Percentiles rank a stretch among this genome's conserved stretches.
Conservation (phyloP, 2,888 invertebrate genomes). For the Lucinisca nassula region DNA sequence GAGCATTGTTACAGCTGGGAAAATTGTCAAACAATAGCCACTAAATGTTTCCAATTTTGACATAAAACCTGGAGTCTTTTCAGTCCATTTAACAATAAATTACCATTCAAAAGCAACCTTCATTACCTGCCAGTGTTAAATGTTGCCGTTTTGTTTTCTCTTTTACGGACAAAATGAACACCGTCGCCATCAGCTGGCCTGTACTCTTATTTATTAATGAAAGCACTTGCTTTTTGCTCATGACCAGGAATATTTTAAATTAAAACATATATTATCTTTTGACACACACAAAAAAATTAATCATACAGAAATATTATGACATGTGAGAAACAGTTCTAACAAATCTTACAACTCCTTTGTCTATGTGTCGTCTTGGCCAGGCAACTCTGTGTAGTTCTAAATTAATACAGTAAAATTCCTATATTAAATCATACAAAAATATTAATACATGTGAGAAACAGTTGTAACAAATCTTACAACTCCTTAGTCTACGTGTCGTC, state of each 20-base stretch:
- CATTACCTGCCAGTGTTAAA: not conserved
- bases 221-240: not conserved
- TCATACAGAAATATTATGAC: too few species aligned
- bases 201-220: not conserved
- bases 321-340: too few species aligned
- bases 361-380: too few species aligned
- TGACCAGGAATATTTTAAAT: not conserved
- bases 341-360: too few species aligned
- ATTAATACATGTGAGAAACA: too few species aligned
- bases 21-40: conserved; percentile 2
- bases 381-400: too few species aligned
- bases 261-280: too few species aligned
- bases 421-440: too few species aligned
- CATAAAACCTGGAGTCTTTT: conserved; percentile 6
- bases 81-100: conserved; percentile 10
- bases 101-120: not conserved
- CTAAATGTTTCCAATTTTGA: conserved; percentile 11
- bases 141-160: not conserved
- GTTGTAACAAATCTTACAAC: too few species aligned
- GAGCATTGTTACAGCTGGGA: conserved; percentile 1
- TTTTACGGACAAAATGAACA: not conserved
- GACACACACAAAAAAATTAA: too few species aligned
- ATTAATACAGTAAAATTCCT: too few species aligned
- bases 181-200: not conserved
- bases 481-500: too few species aligned